phyloP scores from a whole-genome alignment of 92 coral and sea anemone genomes.

The Phymanthus crucifer region DNA sequence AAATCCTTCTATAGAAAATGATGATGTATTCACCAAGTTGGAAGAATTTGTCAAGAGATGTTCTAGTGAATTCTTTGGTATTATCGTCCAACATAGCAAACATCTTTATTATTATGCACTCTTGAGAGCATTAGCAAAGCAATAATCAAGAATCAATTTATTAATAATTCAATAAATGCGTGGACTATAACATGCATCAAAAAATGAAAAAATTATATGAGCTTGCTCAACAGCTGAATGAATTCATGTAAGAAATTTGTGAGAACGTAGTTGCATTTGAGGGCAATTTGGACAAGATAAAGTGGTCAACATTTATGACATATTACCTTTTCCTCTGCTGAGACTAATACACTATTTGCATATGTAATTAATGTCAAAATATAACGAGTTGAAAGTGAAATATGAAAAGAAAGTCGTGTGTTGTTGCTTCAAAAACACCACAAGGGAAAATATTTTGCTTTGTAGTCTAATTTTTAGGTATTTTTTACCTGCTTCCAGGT shows the following conservation, averaged over 20 bases:
- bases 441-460: not conserved
- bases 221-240: not conserved
- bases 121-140: too few relatives aligned
- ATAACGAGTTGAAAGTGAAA: slow-evolving; percentile 1
- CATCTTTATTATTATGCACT: too few relatives aligned
- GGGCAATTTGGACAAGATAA: not conserved
- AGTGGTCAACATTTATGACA: not conserved
- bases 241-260: not conserved
- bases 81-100: too few relatives aligned
- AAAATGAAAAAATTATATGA: not conserved
- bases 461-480: not conserved
- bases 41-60: too few relatives aligned
- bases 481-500: slow-evolving; percentile 97
- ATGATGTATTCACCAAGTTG: too few relatives aligned
- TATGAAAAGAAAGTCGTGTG: not conserved
- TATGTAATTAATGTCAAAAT: not conserved
- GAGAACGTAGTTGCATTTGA: not conserved
- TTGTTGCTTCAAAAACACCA: not conserved
- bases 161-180: not conserved
- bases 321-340: not conserved
- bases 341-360: not conserved
- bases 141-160: too few relatives aligned
- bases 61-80: too few relatives aligned
- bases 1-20: too few relatives aligned
- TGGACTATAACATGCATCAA: not conserved